These are phyloP conservation scores for Folsomia manolachei DNA, from an alignment of 2,888 invertebrate species.

Conservation along the genomic window DNA sequence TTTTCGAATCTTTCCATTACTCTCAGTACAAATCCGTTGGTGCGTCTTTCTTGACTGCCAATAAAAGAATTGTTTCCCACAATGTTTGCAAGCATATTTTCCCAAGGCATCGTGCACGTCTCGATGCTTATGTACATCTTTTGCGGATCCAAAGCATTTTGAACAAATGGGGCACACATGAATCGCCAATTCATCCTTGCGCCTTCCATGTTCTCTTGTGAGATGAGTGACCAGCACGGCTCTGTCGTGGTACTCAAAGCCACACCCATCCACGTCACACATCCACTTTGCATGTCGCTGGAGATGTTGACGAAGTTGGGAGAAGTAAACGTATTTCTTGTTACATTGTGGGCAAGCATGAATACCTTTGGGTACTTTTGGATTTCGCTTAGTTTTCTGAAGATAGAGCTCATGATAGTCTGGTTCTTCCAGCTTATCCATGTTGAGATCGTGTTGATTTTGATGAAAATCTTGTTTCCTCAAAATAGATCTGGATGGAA, in stretches of 20 bases:
- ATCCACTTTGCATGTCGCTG: neutral
- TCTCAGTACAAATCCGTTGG: neutral
- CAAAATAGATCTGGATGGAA: too few species aligned
- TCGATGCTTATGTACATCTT: neutral
- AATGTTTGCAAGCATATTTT: neutral
- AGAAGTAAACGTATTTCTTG: neutral
- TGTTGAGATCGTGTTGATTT: too few species aligned
- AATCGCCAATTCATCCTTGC: neutral
- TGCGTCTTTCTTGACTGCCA: constrained; percentile 3
- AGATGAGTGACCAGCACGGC: neutral
- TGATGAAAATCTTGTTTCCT: too few species aligned
- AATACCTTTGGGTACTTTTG: neutral
- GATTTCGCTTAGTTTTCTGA: neutral
- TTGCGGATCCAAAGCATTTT: neutral
- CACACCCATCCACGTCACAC: neutral
- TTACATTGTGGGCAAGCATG: neutral
- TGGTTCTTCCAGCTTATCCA: too few species aligned
- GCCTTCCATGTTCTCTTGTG: neutral
- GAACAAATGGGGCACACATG: neutral
- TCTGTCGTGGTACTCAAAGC: neutral
- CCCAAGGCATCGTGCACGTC: neutral
- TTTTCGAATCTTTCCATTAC: too few species aligned
- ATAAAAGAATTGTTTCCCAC: neutral
- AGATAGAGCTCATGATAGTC: neutral
- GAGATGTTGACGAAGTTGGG: neutral